A percentile compares a stretch with the other conserved stretches of the same genome.
Conservation (phyloP, 1,140 invertebrate species). For the Oreohelix idahoensis region DNA sequence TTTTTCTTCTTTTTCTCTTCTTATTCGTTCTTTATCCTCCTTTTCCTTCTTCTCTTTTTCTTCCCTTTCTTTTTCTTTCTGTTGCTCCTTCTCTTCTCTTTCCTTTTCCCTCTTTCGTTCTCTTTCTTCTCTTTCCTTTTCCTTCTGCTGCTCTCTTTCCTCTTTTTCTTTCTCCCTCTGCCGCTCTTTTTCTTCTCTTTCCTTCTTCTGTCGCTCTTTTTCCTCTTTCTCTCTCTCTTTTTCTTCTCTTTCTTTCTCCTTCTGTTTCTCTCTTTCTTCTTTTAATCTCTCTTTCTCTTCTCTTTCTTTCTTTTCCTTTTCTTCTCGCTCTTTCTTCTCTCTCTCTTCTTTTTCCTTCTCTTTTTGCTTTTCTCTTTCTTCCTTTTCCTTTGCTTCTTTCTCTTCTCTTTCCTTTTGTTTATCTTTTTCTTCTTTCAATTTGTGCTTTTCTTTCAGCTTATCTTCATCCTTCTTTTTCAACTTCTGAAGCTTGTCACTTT, state of each 20-base stretch:
- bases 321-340: slow-evolving; percentile 29
- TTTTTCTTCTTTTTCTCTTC: slow-evolving; percentile 61
- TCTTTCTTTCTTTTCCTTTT: slow-evolving; percentile 37
- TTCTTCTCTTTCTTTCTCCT: slow-evolving; percentile 32
- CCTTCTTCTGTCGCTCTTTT: slow-evolving; percentile 36
- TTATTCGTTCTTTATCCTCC: slow-evolving; percentile 53
- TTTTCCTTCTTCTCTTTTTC: slow-evolving; percentile 43
- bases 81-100: slow-evolving; percentile 38
- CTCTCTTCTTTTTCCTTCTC: slow-evolving; percentile 33
- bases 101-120: slow-evolving; percentile 26
- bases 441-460: slow-evolving; percentile 40
- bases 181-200: slow-evolving; percentile 53
- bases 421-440: slow-evolving; percentile 40
- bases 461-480: slow-evolving; percentile 21
- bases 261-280: slow-evolving; percentile 43
- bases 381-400: slow-evolving; percentile 32
- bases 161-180: slow-evolving; percentile 33
- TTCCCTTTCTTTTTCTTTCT: slow-evolving; percentile 31
- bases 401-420: slow-evolving; percentile 41
- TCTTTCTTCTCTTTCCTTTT: slow-evolving; percentile 33
- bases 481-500: slow-evolving; percentile 31
- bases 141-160: slow-evolving; percentile 18
- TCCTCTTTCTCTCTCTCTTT: slow-evolving; percentile 31
- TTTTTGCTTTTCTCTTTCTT: slow-evolving; percentile 31
- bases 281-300: slow-evolving; percentile 45